Evolutionary conservation across 2,113 vertebrate genomes (phyloP), one percentile per base, ranked within the genome.

Genomic region (Platichthys stellatus): DNA sequence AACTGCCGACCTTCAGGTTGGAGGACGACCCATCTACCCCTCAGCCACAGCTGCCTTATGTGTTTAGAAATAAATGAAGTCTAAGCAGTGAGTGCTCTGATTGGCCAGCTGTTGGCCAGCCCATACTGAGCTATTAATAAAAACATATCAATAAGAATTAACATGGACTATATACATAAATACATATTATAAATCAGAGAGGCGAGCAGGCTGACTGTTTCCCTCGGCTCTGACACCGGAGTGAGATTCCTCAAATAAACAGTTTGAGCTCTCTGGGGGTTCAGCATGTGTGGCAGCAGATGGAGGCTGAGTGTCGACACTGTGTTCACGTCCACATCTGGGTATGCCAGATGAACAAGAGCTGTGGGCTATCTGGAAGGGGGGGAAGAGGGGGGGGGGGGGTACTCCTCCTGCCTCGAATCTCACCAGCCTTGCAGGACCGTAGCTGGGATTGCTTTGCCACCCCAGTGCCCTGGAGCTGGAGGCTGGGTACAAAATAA

Each of bases 271-370:
- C 65, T 58, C 58, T 15, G 63, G 24, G 69, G 51, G 51, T 71
- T 38, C 38, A 62, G 73, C 35, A 57, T 76, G 62, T 72, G 73
- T 35, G 47, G 62, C 31, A 66, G 62, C 73, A 82, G 73, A 82
- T 56, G 73, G 56, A 56, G 62, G 35, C 21, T 56, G 54, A 76
- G 68, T 0, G 2, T 15, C n/a, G 43, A 9, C 69, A 31, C 26
- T 31, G 28, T n/a, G 64, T 68, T 59, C 20, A 69, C 58, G 58
- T 53, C 51, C n/a, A 64, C 60, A 83, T 74, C 60, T 65, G 60
- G 35, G 24, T 31, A 60, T 0, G 38, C 43, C 81, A 83, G 81
- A 83, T 83, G 81, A 69, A 54, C 31, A 31, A 3, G 20, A 58
- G 63, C 49, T 21, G 5, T 8, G 31, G 62, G 68, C 66, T 66